Evolutionary conservation across 2,797 vertebrate genomes (phyloP).

Genomic region (Brotula barbata): DNA sequence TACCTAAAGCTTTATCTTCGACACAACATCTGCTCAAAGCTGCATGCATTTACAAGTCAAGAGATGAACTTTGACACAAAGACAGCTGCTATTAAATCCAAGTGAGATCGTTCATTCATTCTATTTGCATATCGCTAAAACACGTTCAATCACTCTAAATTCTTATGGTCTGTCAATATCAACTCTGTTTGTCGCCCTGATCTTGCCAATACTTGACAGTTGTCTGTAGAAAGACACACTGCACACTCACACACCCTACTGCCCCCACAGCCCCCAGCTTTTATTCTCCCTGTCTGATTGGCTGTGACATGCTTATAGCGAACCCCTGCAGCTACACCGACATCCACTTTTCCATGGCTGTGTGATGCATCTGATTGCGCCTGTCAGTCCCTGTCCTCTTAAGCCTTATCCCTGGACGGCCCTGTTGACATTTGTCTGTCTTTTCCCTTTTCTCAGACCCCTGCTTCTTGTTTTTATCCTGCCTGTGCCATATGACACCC

Average conservation of each 20-base stretch:
- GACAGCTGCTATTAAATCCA: conserved; percentile 6
- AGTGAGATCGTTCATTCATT: conserved; percentile 5
- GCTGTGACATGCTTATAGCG: conserved; percentile 61
- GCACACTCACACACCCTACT: conserved; percentile 36
- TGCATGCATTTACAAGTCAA: conserved; percentile 16
- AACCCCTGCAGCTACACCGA: conserved; percentile 59
- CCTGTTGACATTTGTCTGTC: conserved; percentile 58
- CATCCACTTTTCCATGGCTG: conserved; percentile 56
- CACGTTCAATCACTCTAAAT: conserved; percentile 6
- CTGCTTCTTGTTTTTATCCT: conserved; percentile 19
- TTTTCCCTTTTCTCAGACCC: conserved; percentile 24
- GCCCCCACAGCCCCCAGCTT: conserved; percentile 48
- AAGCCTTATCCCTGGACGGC: conserved; percentile 51
- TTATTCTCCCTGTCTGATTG: conserved; percentile 61
- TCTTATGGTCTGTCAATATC: conserved; percentile 19
- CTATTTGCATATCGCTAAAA: conserved; percentile 1
- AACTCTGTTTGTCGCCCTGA: conserved; percentile 40
- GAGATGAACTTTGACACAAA: conserved; percentile 28
- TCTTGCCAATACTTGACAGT: conserved; percentile 38
- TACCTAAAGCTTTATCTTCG: conserved; percentile 60
- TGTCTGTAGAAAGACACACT: conserved; percentile 43
- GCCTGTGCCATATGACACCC: neutral
- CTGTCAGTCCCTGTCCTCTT: conserved; percentile 65
- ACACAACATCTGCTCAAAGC: conserved; percentile 63
- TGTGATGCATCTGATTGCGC: conserved; percentile 68